phyloP scores from a whole-genome alignment of 37 sponge, comb jelly and placozoan species.

The Chondrilla cf. caribensis region DNA sequence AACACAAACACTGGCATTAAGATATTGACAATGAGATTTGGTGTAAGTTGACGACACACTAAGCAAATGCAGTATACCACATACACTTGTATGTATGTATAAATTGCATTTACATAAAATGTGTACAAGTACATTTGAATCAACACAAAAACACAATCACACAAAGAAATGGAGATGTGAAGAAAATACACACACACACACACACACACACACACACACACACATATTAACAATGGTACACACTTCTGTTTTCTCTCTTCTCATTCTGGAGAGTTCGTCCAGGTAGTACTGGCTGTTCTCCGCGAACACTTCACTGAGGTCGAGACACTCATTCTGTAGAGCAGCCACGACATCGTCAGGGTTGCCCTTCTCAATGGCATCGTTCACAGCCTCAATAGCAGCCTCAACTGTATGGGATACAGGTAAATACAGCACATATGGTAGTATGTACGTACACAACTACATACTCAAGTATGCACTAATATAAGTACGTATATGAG shows the following conservation, averaged over 20 bases:
- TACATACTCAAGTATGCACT: neutral
- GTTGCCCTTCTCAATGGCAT: slow-evolving; percentile 39
- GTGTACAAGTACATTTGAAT: too few relatives aligned
- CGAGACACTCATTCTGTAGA: slow-evolving; percentile 61
- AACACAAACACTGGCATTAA: too few relatives aligned
- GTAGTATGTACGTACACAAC: neutral
- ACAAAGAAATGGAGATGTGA: too few relatives aligned
- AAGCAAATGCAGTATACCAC: too few relatives aligned
- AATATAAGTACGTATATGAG: neutral
- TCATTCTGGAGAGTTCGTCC: slow-evolving; percentile 26
- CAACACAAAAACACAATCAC: too few relatives aligned
- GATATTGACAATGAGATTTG: too few relatives aligned
- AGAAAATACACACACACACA: too few relatives aligned
- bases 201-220: too few relatives aligned
- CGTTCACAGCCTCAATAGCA: slow-evolving; percentile 70
- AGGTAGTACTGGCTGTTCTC: slow-evolving; percentile 76
- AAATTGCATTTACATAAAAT: too few relatives aligned
- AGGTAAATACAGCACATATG: neutral
- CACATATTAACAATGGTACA: too few relatives aligned
- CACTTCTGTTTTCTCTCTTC: neutral
- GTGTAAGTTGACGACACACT: too few relatives aligned
- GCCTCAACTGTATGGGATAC: slow-evolving; percentile 49
- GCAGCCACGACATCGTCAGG: slow-evolving; percentile 49
- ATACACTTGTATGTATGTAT: too few relatives aligned
- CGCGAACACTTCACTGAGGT: slow-evolving; percentile 47